Base-by-base conservation (phyloP, 2,888 invertebrate genomes). In the Zaprionus lineosus region DNA sequence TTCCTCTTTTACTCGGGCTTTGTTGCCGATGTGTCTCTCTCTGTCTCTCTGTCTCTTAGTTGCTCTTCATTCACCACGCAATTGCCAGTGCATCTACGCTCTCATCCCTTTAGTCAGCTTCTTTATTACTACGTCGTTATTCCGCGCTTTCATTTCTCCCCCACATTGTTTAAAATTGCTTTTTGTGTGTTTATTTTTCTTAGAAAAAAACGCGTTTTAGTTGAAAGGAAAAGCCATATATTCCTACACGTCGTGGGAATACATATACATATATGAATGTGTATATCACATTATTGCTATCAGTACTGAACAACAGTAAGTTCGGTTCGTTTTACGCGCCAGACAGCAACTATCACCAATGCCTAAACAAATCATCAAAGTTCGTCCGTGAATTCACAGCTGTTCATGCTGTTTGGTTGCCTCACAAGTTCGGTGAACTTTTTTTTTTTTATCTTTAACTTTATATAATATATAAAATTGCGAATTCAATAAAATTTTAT, bases 111-210 rank as follows among this genome's bases (percentile, higher is more conserved):
- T 34, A 5, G 1, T 4, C 2, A n/a, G 24, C 8, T 26, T 14
- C 34, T 31, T 36, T 44, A 47, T 59, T 50, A 76, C 65, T 64
- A 81, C 84, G 78, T 71, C 50, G 56, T 72, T 69, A 46, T 26
- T 61, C 55, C 37, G 44, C 40, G 39, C 8, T 16, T 21, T 26
- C 9, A 14, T 12, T 19, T 39, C 55, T 21, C 39, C n/a, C 34
- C 41, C 72, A 65, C 60, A 66, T 66, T 47, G 36, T 65, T 37
- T 51, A 37, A 60, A 70, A 60, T n/a, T n/a, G n/a, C n/a, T n/a
- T n/a, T n/a, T n/a, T n/a, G n/a, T n/a, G n/a, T n/a, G 47, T 70
- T 81, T 50, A 81, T 62, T 62, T 74, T 55, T 44, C 55, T 50
- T 60, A 62, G 62, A 40, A 44, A 29, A 18, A 21, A 31, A 18